Conservation (phyloP, 2,888 invertebrate species). For the Lasiommata megera region DNA sequence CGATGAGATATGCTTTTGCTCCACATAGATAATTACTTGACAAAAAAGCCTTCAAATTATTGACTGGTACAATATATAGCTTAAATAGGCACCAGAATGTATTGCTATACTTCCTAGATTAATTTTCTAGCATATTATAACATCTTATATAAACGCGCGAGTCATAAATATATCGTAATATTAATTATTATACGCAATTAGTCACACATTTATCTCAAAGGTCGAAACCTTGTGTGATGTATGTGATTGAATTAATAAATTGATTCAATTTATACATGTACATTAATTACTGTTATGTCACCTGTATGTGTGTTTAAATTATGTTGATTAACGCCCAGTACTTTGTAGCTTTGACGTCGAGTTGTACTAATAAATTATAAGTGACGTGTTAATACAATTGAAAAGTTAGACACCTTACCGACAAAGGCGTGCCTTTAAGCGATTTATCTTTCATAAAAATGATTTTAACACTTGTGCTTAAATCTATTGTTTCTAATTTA, state of each 20-base stretch:
- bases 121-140: too few species aligned
- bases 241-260: neutral
- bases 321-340: neutral
- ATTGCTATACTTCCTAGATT: too few species aligned
- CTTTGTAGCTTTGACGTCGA: constrained; percentile 1
- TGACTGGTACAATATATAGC: too few species aligned
- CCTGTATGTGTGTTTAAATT: neutral
- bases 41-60: too few species aligned
- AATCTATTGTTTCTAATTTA: neutral
- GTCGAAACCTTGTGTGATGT: constrained; percentile 18
- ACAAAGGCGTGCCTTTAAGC: too few species aligned
- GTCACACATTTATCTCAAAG: constrained; percentile 40
- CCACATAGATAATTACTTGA: too few species aligned
- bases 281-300: constrained; percentile 1
- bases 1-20: too few species aligned
- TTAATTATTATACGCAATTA: constrained; percentile 54
- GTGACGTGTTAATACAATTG: neutral
- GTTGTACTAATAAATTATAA: constrained; percentile 2
- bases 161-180: constrained; percentile 40
- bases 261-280: neutral
- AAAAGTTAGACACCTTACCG: too few species aligned
- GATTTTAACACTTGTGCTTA: too few species aligned
- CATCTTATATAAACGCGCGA: constrained; percentile 5
- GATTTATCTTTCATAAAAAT: too few species aligned
- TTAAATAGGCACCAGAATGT: too few species aligned